Conservation (phyloP, 2,888 invertebrate species). For the Lutraria lutraria region DNA sequence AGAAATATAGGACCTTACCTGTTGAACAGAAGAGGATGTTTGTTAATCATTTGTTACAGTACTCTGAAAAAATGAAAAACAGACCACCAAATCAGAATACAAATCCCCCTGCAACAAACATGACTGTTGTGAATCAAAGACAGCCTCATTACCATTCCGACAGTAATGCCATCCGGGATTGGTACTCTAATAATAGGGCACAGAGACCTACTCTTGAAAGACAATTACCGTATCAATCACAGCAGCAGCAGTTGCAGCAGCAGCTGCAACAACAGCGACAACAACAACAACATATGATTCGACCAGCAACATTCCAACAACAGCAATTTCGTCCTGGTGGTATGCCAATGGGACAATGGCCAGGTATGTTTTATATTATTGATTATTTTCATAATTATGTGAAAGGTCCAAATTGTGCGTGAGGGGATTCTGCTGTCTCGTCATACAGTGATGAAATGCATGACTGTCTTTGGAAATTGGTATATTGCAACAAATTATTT, state of each 20-base stretch:
- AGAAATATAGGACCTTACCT: constrained; percentile 53
- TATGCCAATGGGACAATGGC: constrained; percentile 12
- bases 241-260: too few species aligned
- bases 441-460: too few species aligned
- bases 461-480: too few species aligned
- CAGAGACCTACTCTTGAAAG: not conserved
- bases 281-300: constrained; percentile 35
- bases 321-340: constrained; percentile 39
- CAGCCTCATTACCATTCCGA: constrained; percentile 29
- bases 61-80: not conserved
- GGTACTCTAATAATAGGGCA: constrained; percentile 17
- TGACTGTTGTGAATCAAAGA: not conserved
- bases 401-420: too few species aligned
- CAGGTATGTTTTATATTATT: constrained; percentile 46
- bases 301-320: constrained; percentile 20
- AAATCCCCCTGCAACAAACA: constrained; percentile 11
- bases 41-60: constrained; percentile 44
- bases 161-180: constrained; percentile 58
- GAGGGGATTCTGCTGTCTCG: too few species aligned
- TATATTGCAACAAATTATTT: too few species aligned
- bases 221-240: not conserved
- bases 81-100: not conserved
- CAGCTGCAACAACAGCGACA: constrained; percentile 52
- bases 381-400: too few species aligned
- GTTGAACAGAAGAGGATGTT: constrained; percentile 56